These are phyloP conservation scores for Pheosia tremula DNA, from an alignment of 2,888 invertebrate genomes.

Conservation along the genomic window DNA sequence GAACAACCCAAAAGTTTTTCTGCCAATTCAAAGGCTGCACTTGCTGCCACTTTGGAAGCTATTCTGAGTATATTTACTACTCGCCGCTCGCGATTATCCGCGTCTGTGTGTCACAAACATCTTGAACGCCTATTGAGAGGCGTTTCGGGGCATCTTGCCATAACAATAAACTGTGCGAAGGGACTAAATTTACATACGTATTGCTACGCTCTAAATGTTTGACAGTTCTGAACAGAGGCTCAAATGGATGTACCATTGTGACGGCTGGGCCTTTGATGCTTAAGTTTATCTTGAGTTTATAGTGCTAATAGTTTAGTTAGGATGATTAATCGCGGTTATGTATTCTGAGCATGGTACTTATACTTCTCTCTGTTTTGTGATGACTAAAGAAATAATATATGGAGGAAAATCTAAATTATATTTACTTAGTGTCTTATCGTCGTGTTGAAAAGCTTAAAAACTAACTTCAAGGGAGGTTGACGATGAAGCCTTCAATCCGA, in stretches of 20 bases:
- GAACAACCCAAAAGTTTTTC: too few relatives aligned
- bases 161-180: constrained; percentile 76
- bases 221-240: constrained; percentile 61
- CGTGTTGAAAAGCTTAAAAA: too few relatives aligned
- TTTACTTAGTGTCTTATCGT: too few relatives aligned
- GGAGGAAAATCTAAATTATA: neutral
- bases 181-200: constrained; percentile 75
- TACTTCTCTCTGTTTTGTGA: neutral
- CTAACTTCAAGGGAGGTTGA: too few relatives aligned
- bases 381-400: neutral
- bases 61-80: too few relatives aligned
- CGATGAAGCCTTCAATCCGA: too few relatives aligned
- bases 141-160: constrained; percentile 72
- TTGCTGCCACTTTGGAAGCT: too few relatives aligned
- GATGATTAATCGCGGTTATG: constrained; percentile 31
- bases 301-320: constrained; percentile 25
- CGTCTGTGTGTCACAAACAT: constrained; percentile 53
- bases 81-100: neutral
- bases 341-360: neutral
- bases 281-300: constrained; percentile 28
- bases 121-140: constrained; percentile 62
- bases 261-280: constrained; percentile 50
- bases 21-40: too few relatives aligned
- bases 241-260: constrained; percentile 49
- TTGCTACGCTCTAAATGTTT: constrained; percentile 71